Base-by-base conservation (phyloP, 2,113 vertebrate species). In the Sylvietta virens region DNA sequence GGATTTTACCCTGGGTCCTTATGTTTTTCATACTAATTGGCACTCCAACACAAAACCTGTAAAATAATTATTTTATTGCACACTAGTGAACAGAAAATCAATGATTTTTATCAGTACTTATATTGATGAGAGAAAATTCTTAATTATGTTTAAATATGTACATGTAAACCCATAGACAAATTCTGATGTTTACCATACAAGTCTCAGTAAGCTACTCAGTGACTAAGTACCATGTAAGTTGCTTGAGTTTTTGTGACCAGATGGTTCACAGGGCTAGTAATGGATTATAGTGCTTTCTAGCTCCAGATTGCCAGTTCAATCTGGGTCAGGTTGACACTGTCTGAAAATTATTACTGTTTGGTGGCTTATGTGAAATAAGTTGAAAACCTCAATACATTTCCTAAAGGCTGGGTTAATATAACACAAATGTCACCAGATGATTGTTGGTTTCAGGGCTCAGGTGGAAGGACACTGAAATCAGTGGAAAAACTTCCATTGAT, bases 231-330 rank as follows among this genome's bases (percentile, higher is more conserved):
- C 40, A 13, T 64, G 13, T 39, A 94, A 83, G 92, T 90, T 96
- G 44, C 65, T 95, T 47, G 37, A 92, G 92, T 81, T 95, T 94
- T 74, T 90, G 88, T 93, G 90, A 90, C 86, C 93, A 95, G 90
- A 94, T 96, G 90, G 93, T 92, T 95, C 96, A 94, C 26, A 0
- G 79, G 95, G 87, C 86, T 83, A 71, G 86, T 90, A 96, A 97
- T 94, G 90, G 92, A 95, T 91, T 93, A 92, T 42, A 85, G 81
- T 88, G 45, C 83, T 94, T 96, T 91, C 90, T 42, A 84, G 74
- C 64, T 97, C 91, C 86, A 96, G 95, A 95, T 95, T 97, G 91
- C 94, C 83, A 95, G 96, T 97, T 97, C 95, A 97, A 96, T 94
- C 84, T 93, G 81, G 96, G 95, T 96, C 95, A 96, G 89, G 90